These are phyloP conservation scores for Phalera bucephala DNA, from an alignment of 2,888 invertebrate genomes.

Conservation along the genomic window DNA sequence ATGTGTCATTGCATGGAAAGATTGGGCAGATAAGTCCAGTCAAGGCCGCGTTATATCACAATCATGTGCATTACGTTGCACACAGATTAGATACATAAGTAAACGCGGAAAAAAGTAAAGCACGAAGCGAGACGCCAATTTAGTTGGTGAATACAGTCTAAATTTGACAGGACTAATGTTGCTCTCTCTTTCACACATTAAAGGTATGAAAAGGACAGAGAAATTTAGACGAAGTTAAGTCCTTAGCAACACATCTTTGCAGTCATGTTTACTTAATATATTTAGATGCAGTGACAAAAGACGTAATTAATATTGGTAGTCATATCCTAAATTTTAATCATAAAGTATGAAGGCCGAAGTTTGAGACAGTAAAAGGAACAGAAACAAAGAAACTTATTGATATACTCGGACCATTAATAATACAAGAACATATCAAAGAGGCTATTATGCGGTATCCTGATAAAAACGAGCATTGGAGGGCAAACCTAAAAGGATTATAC, in stretches of 20 bases:
- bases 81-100: slow-evolving; percentile 63
- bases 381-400: slow-evolving; percentile 34
- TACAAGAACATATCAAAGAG: slow-evolving; percentile 31
- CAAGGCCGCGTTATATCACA: slow-evolving; percentile 62
- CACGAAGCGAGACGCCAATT: background rate
- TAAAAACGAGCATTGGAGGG: slow-evolving; percentile 32
- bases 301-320: slow-evolving; percentile 1
- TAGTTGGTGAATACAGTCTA: background rate
- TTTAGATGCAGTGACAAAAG: background rate
- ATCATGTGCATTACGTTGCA: slow-evolving; percentile 50
- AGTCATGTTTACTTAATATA: no score
- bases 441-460: slow-evolving; percentile 31
- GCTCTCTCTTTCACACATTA: background rate
- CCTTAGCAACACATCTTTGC: no score
- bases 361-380: slow-evolving; percentile 19
- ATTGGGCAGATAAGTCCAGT: slow-evolving; percentile 58
- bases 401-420: slow-evolving; percentile 23
- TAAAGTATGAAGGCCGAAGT: slow-evolving; percentile 4
- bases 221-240: background rate
- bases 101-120: slow-evolving; percentile 30
- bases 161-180: background rate
- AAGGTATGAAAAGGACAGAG: background rate
- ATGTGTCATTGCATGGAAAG: slow-evolving; percentile 51
- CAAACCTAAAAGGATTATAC: slow-evolving; percentile 20
- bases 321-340: slow-evolving; percentile 4